Evolutionary conservation across 2,797 vertebrate genomes (phyloP).

Genomic region (Chaunax sp.): DNA sequence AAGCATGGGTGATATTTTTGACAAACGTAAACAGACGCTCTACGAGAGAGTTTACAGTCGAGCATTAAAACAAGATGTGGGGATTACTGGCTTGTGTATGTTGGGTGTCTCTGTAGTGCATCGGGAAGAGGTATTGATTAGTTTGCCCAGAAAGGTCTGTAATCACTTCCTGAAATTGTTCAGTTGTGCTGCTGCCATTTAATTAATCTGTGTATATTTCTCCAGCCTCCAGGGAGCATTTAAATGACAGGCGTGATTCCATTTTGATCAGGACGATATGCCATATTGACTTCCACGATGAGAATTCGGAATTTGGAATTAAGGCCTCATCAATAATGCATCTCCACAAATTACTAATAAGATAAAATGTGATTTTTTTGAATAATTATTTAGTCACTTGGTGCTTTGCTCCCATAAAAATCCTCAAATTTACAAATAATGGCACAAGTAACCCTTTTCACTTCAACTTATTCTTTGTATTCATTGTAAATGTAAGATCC

Average conservation of each 20-base stretch:
- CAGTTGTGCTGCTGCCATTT: conserved; percentile 48
- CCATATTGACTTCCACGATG: conserved; percentile 20
- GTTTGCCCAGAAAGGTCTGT: conserved; percentile 64
- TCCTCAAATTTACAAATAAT: conserved; percentile 25
- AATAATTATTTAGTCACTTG: not conserved
- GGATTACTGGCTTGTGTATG: conserved; percentile 56
- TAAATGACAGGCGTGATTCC: conserved; percentile 46
- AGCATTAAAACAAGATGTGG: conserved; percentile 82
- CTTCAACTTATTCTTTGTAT: not conserved
- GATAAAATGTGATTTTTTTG: not conserved
- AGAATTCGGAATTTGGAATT: conserved; percentile 9
- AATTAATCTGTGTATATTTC: conserved; percentile 59
- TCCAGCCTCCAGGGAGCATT: conserved; percentile 38
- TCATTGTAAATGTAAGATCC: not conserved
- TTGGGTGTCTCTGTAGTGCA: conserved; percentile 58
- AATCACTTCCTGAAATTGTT: conserved; percentile 70
- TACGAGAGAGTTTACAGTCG: conserved; percentile 74
- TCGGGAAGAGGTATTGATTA: conserved; percentile 57
- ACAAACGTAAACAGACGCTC: conserved; percentile 81
- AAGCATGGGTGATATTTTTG: conserved; percentile 77
- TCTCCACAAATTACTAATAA: conserved; percentile 21
- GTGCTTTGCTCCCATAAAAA: conserved; percentile 15
- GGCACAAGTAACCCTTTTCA: not conserved
- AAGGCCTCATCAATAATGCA: not conserved
- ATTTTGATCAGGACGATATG: conserved; percentile 19